Conservation (phyloP, 1,140 invertebrate species). For the Olivierus martensii region DNA sequence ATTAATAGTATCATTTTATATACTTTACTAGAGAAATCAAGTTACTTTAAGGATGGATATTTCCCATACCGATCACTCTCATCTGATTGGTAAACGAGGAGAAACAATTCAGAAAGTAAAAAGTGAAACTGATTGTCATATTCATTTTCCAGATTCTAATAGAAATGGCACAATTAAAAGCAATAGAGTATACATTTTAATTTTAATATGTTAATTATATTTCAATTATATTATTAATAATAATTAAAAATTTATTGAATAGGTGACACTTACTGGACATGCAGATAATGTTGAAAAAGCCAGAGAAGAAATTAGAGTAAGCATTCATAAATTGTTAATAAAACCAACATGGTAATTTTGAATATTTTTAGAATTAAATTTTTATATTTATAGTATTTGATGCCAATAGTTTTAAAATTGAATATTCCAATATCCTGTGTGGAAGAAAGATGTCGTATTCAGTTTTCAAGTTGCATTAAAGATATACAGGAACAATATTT, state of each 20-base stretch:
- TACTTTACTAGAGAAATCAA: constrained; percentile 55
- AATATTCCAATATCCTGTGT: too few relatives aligned
- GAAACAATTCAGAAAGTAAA: constrained; percentile 89
- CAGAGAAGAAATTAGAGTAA: constrained; percentile 68
- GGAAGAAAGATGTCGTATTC: too few relatives aligned
- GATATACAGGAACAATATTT: too few relatives aligned
- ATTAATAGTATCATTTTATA: neutral
- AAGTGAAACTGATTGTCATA: constrained; percentile 90
- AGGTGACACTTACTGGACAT: constrained; percentile 55
- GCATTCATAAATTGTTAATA: constrained; percentile 24
- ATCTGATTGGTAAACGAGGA: constrained; percentile 93
- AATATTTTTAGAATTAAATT: too few relatives aligned
- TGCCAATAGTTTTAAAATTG: too few relatives aligned
- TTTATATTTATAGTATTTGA: too few relatives aligned
- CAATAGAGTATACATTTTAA: constrained; percentile 55
- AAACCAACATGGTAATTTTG: too few relatives aligned
- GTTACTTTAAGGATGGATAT: constrained; percentile 97
- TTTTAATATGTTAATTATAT: too few relatives aligned
- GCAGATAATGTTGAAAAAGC: constrained; percentile 82
- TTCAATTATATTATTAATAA: neutral
- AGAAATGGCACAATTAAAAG: constrained; percentile 81
- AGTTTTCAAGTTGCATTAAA: too few relatives aligned
- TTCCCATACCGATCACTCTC: constrained; percentile 93
- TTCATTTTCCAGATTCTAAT: constrained; percentile 97
- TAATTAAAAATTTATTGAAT: constrained; percentile 9